Conservation (phyloP, 2,113 vertebrate genomes). For the Lepus europaeus region DNA sequence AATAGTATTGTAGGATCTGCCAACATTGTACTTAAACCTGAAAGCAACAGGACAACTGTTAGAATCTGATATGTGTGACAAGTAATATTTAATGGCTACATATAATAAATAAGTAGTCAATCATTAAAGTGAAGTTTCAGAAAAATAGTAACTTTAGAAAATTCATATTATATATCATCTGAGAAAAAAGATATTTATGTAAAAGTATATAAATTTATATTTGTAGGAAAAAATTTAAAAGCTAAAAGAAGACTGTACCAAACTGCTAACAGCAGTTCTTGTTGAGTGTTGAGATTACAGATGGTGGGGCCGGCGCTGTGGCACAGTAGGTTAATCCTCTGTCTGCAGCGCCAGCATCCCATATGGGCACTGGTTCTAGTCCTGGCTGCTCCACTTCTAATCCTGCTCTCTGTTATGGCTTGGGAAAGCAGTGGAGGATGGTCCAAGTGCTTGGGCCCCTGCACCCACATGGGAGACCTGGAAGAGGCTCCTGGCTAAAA, state of each 20-base stretch:
- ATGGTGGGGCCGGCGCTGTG: no score
- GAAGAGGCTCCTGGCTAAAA: no score
- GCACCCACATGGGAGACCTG: no score
- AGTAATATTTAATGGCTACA: background rate
- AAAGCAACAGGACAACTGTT: background rate
- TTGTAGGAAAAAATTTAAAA: background rate
- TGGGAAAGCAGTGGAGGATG: no score
- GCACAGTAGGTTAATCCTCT: no score
- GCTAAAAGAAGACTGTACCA: background rate
- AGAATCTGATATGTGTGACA: background rate
- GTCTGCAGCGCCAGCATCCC: no score
- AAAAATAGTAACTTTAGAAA: constrained; percentile 1
- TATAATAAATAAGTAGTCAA: background rate
- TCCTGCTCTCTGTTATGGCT: no score
- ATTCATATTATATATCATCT: background rate
- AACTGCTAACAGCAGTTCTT: background rate
- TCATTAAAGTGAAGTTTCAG: background rate
- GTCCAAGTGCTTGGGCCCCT: no score
- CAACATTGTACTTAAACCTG: background rate
- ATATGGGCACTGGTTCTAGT: no score
- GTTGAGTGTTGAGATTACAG: background rate
- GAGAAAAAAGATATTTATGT: background rate
- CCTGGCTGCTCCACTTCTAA: no score
- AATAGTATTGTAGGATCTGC: background rate
- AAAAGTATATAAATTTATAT: background rate